Conservation (phyloP, 2,797 vertebrate species). For the Tinamus major region DNA sequence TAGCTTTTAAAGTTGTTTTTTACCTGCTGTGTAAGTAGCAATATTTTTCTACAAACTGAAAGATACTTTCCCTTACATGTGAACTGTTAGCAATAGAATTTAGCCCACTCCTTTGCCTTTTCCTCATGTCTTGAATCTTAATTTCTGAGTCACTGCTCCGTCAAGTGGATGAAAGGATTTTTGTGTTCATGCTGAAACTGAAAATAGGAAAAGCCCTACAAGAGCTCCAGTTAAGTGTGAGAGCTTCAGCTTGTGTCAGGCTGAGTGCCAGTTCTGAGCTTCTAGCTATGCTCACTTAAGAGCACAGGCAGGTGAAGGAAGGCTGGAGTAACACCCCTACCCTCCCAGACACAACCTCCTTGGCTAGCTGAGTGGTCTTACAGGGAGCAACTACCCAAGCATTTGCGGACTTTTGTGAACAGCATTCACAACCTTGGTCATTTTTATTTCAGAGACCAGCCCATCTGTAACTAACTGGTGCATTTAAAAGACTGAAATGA, state of each 20-base stretch:
- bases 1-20: background rate
- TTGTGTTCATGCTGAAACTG: background rate
- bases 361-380: too few species aligned
- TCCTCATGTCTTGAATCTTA: background rate
- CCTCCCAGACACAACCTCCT: background rate
- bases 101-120: accelerated
- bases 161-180: background rate
- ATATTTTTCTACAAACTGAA: background rate
- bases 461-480: background rate
- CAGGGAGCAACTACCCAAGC: background rate
- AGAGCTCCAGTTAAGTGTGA: background rate
- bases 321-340: accelerated
- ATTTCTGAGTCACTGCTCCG: background rate
- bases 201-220: background rate
- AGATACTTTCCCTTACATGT: background rate
- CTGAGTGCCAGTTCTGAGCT: accelerated
- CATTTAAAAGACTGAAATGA: background rate
- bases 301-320: background rate
- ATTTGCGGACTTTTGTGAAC: background rate
- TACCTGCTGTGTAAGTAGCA: background rate
- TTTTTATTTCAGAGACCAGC: background rate
- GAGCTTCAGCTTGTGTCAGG: background rate
- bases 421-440: too few species aligned
- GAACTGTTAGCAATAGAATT: background rate
- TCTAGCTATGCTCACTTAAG: background rate